Conservation (phyloP, 1,140 invertebrate genomes). For the Polypedilum pembai region DNA sequence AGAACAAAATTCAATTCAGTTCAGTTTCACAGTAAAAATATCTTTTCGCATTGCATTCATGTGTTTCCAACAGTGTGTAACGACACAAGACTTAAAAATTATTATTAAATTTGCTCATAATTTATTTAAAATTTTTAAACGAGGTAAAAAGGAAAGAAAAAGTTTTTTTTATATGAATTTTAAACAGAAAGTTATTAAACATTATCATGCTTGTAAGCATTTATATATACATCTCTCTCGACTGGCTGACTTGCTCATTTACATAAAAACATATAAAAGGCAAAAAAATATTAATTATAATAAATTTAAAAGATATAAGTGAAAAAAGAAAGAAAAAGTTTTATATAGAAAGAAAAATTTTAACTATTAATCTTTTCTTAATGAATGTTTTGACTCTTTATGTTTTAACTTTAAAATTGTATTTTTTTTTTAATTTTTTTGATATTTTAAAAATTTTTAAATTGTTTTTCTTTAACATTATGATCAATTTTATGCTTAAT, state of each 20-base stretch:
- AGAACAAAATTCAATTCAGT: background rate
- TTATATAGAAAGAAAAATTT: no score
- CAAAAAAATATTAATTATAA: no score
- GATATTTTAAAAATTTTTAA: background rate
- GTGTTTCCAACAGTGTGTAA: background rate
- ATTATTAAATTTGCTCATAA: no score
- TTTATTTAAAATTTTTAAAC: background rate
- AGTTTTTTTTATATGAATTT: background rate
- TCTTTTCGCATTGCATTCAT: background rate
- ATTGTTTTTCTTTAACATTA: no score
- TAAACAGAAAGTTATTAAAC: background rate
- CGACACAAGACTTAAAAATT: background rate
- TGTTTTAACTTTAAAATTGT: no score
- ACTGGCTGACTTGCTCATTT: no score
- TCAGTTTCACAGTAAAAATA: background rate
- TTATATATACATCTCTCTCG: background rate
- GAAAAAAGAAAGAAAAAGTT: no score
- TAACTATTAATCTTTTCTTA: no score
- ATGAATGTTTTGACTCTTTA: no score
- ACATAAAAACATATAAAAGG: no score
- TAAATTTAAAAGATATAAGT: no score
- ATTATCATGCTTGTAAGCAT: conserved; percentile 11
- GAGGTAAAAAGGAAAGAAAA: background rate
- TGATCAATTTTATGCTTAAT: no score
- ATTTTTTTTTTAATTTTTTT: background rate